A percentile compares a stretch with the other conserved stretches of the same genome.
Conservation (phyloP, 1,140 invertebrate species). For the Diprion similis region DNA sequence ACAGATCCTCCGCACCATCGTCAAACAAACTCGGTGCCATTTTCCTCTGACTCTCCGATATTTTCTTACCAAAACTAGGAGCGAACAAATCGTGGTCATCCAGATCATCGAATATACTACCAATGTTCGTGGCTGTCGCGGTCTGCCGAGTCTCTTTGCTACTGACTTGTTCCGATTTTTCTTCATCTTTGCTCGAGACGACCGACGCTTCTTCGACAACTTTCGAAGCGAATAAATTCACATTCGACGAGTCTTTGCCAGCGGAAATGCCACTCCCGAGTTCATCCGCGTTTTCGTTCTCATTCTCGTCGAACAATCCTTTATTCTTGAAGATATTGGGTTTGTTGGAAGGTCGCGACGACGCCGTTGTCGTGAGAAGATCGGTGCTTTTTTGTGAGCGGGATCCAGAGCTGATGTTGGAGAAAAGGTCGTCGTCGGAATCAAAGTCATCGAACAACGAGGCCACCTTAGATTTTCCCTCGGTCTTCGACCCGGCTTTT, state of each 20-base stretch:
- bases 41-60: constrained; percentile 11
- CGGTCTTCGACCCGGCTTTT: constrained; percentile 35
- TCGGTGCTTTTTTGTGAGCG: constrained; percentile 47
- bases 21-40: constrained; percentile 12
- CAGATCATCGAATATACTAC: constrained; percentile 36
- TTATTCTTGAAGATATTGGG: constrained; percentile 24
- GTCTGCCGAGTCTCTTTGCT: background rate
- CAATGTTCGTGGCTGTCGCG: background rate
- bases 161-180: constrained; percentile 9
- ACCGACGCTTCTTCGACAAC: constrained; percentile 3
- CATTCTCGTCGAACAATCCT: constrained; percentile 43
- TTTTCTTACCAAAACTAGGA: constrained; percentile 18
- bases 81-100: constrained; percentile 36
- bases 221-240: constrained; percentile 41
- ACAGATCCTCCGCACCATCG: constrained; percentile 9
- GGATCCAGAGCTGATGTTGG: constrained; percentile 43
- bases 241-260: constrained; percentile 39
- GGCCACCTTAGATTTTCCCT: constrained; percentile 38
- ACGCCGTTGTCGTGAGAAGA: constrained; percentile 22
- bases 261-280: constrained; percentile 38
- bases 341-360: constrained; percentile 25
- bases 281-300: background rate
- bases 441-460: constrained; percentile 52
- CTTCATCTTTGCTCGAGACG: constrained; percentile 9
- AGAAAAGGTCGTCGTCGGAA: constrained; percentile 51